Percentiles rank a stretch among this genome's conserved stretches.
These are phyloP conservation scores for Tupaia chinensis DNA, from an alignment of 2,113 vertebrate genomes.

Conservation along the genomic window DNA sequence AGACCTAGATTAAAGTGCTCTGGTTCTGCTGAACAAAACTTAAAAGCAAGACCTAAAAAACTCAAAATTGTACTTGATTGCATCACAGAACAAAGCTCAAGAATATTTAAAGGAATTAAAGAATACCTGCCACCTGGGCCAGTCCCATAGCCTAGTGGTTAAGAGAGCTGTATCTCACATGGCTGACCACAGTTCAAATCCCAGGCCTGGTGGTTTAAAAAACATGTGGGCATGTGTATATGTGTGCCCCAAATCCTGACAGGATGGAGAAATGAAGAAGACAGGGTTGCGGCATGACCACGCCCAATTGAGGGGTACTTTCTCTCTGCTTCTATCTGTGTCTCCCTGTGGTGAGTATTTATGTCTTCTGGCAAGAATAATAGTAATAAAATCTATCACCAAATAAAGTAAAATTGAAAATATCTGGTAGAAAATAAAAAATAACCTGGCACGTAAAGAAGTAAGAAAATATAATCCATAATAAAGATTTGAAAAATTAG, in stretches of 20 bases:
- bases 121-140: neutral
- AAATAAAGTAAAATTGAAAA: conserved; percentile 1
- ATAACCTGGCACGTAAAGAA: neutral
- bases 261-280: too few relatives aligned
- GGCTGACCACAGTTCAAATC: too few relatives aligned
- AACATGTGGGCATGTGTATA: too few relatives aligned
- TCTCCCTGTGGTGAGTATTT: too few relatives aligned
- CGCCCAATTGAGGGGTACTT: too few relatives aligned
- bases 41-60: conserved; percentile 16
- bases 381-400: neutral
- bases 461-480: conserved; percentile 8
- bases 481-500: neutral
- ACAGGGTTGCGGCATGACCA: too few relatives aligned
- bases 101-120: conserved; percentile 21
- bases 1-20: conserved; percentile 14
- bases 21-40: neutral
- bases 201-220: too few relatives aligned
- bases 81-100: conserved; percentile 39
- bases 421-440: neutral
- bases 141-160: too few relatives aligned
- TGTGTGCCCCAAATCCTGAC: too few relatives aligned
- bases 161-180: too few relatives aligned
- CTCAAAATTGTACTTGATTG: conserved; percentile 4
- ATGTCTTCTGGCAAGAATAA: too few relatives aligned
- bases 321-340: too few relatives aligned